Percentiles rank a stretch among this genome's conserved stretches.
Evolutionary conservation across 2,797 vertebrate species (phyloP).

Genomic region (Acanthurus lineatus): DNA sequence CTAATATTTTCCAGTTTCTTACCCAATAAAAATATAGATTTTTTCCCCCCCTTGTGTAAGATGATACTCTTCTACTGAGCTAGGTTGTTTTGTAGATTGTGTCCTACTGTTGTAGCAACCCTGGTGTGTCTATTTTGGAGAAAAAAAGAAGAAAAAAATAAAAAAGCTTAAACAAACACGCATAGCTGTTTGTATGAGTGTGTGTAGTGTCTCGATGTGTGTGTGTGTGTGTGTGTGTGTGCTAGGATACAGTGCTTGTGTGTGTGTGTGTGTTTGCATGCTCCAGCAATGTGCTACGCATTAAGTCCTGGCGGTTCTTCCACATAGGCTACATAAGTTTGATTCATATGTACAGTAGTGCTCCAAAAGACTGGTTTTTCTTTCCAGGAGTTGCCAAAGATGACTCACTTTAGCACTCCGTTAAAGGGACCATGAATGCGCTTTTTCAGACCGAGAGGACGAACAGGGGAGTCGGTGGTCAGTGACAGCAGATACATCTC

Average conservation of each 20-base stretch:
- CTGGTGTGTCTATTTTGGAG: slow-evolving; percentile 81
- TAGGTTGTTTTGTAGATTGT: slow-evolving; percentile 82
- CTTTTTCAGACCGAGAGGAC: slow-evolving; percentile 60
- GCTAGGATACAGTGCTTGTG: slow-evolving; percentile 57
- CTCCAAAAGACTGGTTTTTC: slow-evolving; percentile 79
- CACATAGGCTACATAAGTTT: slow-evolving; percentile 70
- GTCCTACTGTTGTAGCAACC: slow-evolving; percentile 87
- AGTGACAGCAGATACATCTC: slow-evolving; percentile 62
- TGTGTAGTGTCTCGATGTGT: slow-evolving; percentile 34
- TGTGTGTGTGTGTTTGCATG: slow-evolving; percentile 74
- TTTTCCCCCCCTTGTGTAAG: slow-evolving; percentile 65
- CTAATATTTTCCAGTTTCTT: slow-evolving; percentile 79
- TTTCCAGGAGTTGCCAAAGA: slow-evolving; percentile 78
- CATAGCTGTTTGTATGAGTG: slow-evolving; percentile 64
- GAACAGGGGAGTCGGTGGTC: slow-evolving; percentile 60
- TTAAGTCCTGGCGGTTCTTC: slow-evolving; percentile 84
- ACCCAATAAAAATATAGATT: slow-evolving; percentile 69
- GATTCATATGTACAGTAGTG: slow-evolving; percentile 84
- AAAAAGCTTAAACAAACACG: slow-evolving; percentile 80
- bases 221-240: slow-evolving; percentile 1
- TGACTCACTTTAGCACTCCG: slow-evolving; percentile 79
- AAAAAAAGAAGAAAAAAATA: slow-evolving; percentile 52
- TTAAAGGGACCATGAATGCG: slow-evolving; percentile 45
- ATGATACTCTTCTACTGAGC: slow-evolving; percentile 71
- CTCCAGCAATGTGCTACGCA: slow-evolving; percentile 86